Evolutionary conservation across 2,888 invertebrate species (phyloP), one percentile per base, ranked within the genome.

Genomic region (Amphipoea lucens): DNA sequence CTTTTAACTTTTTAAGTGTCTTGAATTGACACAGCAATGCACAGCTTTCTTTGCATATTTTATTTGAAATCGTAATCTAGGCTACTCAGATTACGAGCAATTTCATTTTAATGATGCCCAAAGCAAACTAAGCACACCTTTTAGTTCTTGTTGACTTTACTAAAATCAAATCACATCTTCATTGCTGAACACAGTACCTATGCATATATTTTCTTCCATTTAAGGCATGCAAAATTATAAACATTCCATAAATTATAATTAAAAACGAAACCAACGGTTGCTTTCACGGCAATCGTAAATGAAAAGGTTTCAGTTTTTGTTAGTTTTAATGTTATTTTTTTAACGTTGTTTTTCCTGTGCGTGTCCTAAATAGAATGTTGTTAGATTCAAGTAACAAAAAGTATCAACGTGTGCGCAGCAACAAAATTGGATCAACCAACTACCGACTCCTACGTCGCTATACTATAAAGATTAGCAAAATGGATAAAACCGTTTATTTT

Each of bases 401-500:
- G 4, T 20, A n/a, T 62, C 40, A 42, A 36, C 54, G 2, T 11
- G 12, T 65, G 17, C 4, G 42, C 45, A 40, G 4, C 5, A 9
- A 17, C 20, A 23, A 5, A 79, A 29, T 79, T 1, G 5, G 36
- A 29, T 48, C 57, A 36, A 12, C 62, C 62, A 70, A 66, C 45
- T n/a, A 23, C 40, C 36, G 70, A 45, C 71, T 36, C 76, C 74
- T 29, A 67, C 70, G 57, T 54, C 14, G 60, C 23, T 29, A 23
- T 14, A 73, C 29, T 4, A 69, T 79, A 75, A 60, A 75, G 40
- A 79, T 74, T 73, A 68, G 6, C 51, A 40, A 45, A 79, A 83
- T 75, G 40, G 17, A 69, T 83, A 83, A 81, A 83, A 83, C 62
- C n/a, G 79, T 79, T 79, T 66, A 79, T 69, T 79, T 83, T 72